Base-by-base conservation (phyloP, 2,888 invertebrate genomes). In the Idaea aversata region DNA sequence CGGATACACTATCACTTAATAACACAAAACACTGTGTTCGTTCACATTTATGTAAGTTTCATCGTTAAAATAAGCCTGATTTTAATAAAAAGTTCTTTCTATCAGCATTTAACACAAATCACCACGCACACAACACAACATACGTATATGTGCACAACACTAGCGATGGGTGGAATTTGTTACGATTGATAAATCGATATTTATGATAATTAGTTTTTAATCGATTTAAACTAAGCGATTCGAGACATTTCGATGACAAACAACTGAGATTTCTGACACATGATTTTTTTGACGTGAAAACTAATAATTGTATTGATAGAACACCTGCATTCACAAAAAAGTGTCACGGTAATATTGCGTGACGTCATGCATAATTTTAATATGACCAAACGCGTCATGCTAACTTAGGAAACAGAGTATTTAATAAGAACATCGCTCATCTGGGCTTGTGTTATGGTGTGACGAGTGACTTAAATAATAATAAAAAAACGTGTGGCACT, bases 91-190 rank as follows among this genome's bases (percentile, higher is more conserved):
- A 88, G 91, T 90, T 90, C 87, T 91, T 91, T 90, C 87, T 87
- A 91, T 90, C 89, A 93, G 91, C 93, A 88, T 92, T 84, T 88
- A 93, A 91, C 90, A 92, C 93, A 93, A 93, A 93, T 93, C 92
- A 92, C 93, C 93, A 93, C 92, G 93, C 92, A 93, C 93, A 93
- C 90, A 91, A 92, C 91, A 92, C 88, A 91, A 92, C 89, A 90
- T 86, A 91, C 85, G 86, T 86, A 77, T 80, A 81, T 78, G 75
- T 73, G 78, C 68, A 81, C 82, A 82, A 81, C 82, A 82, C 82
- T 82, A 82, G 78, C 74, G 78, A 72, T 72, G 73, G 65, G 70
- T 63, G 61, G 62, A 47, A 65, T 63, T 59, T 63, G 65, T n/a
- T 67, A 38, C 66, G 63, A 65, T 65, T 67, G 67, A 70, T 65